Base-by-base conservation (phyloP, 1,140 invertebrate species). In the Lordiphosa stackelbergi region DNA sequence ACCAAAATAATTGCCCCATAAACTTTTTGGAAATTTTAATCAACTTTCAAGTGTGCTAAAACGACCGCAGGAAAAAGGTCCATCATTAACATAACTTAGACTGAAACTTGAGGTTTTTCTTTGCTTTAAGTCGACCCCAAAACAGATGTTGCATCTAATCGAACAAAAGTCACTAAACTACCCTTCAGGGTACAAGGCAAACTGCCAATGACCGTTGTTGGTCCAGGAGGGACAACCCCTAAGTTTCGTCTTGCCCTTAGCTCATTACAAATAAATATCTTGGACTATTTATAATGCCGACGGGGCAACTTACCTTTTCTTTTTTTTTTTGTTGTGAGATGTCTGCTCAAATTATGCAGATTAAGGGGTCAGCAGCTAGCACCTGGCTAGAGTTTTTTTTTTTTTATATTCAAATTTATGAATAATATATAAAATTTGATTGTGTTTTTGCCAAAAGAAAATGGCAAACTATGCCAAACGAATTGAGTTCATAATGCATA, bases 231-330 rank as follows among this genome's bases (percentile, higher is more conserved):
- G 28, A 41, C 22, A 13, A 49, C 35, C 53, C 58, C 58, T 62
- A 56, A 46, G 41, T 31, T 46, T 59, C 55, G 65, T 28, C 47
- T 35, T 36, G 47, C 40, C 40, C 55, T 53, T 37, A 45, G 53
- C 65, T 83, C 72, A 81, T 81, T 83, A 72, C 68, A 83, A 77
- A 83, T 69, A 83, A 83, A 83, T 83, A 73, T 83, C 69, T 73
- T 83, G 49, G 59, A 83, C 77, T 83, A 75, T 75, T 81, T 81
- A 65, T 83, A 81, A 75, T 79, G 71, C 77, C 62, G 38, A 16
- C 49, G 65, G 40, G 52, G 42, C 37, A 61, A 55, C 73, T 34
- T 52, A 53, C 53, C 37, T 36, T 24, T 47, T 4, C 22, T 68
- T 19, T 19, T 3, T 19, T 19, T 19, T 16, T 19, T 60, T 12